phyloP scores from a whole-genome alignment of 2,113 vertebrate genomes.

The Pycnonotus jocosus region DNA sequence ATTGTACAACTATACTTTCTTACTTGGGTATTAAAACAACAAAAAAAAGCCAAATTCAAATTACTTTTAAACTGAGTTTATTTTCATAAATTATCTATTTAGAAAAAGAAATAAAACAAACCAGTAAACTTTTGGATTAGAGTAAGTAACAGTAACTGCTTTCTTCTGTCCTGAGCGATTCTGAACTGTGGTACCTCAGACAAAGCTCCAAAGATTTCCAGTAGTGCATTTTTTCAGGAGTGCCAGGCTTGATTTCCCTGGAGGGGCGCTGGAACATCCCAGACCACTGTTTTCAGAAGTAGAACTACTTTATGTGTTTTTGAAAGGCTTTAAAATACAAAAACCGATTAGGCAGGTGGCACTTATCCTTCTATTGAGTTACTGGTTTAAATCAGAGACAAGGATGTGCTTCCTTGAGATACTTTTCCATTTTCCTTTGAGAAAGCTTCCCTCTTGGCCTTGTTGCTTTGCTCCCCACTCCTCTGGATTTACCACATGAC shows the following conservation, averaged over 20 bases:
- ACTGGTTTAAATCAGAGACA: background rate
- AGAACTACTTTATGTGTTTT: rapidly evolving
- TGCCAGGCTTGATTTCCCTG: background rate
- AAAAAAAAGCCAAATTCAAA: background rate
- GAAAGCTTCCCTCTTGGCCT: background rate
- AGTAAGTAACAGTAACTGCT: background rate
- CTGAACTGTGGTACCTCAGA: background rate
- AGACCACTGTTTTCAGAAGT: background rate
- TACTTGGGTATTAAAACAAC: background rate
- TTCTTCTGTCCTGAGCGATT: background rate
- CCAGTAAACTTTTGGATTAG: background rate
- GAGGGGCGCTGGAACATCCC: too few species aligned
- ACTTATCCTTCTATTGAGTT: background rate
- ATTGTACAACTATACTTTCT: background rate
- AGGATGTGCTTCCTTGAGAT: background rate
- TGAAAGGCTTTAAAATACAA: background rate
- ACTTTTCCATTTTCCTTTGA: background rate
- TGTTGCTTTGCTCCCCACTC: background rate
- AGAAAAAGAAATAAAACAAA: background rate
- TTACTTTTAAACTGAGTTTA: background rate
- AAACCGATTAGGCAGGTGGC: background rate
- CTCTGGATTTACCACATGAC: conserved; percentile 76
- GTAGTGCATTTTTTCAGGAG: rapidly evolving
- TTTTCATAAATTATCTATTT: background rate
- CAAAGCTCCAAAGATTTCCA: background rate